These are phyloP conservation scores for Uloborus diversus DNA, from an alignment of 1,140 invertebrate genomes.

Conservation along the genomic window DNA sequence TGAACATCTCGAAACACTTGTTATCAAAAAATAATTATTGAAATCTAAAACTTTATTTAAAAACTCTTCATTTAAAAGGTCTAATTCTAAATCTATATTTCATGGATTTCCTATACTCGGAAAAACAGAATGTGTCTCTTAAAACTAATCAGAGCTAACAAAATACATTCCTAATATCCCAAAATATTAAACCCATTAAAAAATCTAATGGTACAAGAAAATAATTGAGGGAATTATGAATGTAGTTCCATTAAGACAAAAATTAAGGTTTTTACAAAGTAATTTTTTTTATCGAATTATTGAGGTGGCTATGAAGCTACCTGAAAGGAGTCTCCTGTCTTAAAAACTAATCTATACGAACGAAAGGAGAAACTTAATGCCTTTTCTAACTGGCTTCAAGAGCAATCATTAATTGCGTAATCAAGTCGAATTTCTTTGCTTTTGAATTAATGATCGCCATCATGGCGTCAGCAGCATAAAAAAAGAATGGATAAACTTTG, in stretches of 20 bases:
- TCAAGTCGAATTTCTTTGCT: not conserved
- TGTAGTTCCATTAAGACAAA: not conserved
- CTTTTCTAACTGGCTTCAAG: not conserved
- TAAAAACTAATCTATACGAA: not conserved
- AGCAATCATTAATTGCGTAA: slow-evolving; percentile 3
- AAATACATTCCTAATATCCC: too few species aligned
- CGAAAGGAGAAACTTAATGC: not conserved
- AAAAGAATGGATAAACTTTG: not conserved
- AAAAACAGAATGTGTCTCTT: too few species aligned
- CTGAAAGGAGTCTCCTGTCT: not conserved
- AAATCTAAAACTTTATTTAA: too few species aligned
- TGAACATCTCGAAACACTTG: too few species aligned
- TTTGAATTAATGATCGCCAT: not conserved
- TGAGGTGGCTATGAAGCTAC: not conserved
- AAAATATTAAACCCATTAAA: not conserved
- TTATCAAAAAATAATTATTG: too few species aligned
- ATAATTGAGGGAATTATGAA: not conserved
- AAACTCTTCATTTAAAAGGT: too few species aligned
- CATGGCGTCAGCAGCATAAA: not conserved
- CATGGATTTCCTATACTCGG: too few species aligned
- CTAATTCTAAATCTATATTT: too few species aligned
- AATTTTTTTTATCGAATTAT: not conserved
- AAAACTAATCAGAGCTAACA: too few species aligned
- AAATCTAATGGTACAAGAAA: not conserved
- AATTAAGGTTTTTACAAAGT: not conserved